Percentiles rank a stretch among this genome's conserved stretches.
Conservation (phyloP, 2,888 invertebrate genomes). For the Phasia obesa region DNA sequence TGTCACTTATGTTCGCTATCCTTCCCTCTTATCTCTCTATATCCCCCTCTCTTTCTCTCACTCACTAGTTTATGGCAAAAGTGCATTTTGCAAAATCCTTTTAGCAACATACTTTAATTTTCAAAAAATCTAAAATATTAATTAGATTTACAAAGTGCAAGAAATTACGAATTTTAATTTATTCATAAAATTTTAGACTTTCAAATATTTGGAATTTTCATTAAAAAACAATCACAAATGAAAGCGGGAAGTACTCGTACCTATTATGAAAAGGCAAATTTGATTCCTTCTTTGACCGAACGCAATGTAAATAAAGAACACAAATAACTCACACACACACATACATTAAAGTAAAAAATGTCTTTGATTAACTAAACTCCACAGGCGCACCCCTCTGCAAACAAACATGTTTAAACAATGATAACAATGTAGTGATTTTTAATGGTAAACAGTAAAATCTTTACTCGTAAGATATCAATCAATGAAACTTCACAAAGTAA, state of each 20-base stretch:
- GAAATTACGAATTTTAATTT: neutral
- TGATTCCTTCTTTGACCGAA: neutral
- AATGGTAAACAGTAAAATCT: too few species aligned
- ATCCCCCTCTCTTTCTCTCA: neutral
- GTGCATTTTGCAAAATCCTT: conserved; percentile 34
- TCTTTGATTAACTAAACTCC: neutral
- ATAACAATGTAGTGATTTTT: neutral
- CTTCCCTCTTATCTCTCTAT: conserved; percentile 4
- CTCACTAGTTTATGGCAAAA: neutral
- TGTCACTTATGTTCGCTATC: neutral
- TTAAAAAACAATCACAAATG: conserved; percentile 14
- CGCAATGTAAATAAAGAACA: neutral
- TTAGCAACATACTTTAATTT: conserved; percentile 65
- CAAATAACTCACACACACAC: neutral
- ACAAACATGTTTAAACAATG: neutral
- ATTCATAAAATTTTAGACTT: conserved; percentile 15
- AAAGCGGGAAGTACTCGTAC: too few species aligned
- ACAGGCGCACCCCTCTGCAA: conserved; percentile 1
- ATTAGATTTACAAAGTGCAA: conserved; percentile 58
- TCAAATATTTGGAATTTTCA: conserved; percentile 18
- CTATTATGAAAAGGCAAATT: neutral
- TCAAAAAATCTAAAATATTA: conserved; percentile 42
- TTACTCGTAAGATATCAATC: too few species aligned
- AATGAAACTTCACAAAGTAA: too few species aligned
- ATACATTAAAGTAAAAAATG: neutral